These are phyloP conservation scores for Sanderia malayensis DNA, from an alignment of 30 jellyfish, hydroid and myxozoan species.

Conservation along the genomic window DNA sequence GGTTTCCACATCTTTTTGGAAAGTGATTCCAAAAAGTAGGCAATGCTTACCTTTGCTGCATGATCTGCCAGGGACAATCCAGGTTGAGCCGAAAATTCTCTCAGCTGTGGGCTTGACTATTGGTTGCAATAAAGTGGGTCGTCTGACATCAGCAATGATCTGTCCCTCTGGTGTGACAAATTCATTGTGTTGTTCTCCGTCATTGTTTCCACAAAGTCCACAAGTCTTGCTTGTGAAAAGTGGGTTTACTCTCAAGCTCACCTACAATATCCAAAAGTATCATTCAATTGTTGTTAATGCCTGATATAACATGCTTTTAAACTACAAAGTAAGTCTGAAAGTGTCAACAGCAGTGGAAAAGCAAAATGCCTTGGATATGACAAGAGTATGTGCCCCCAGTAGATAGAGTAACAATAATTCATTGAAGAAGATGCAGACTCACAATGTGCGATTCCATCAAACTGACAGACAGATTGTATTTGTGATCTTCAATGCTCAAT, in stretches of 20 bases:
- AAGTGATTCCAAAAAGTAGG: background rate
- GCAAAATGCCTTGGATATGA: too few relatives aligned
- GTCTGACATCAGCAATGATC: constrained; percentile 32
- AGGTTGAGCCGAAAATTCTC: constrained; percentile 52
- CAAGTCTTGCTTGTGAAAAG: constrained; percentile 62
- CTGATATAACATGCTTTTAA: too few relatives aligned
- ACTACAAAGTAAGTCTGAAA: too few relatives aligned
- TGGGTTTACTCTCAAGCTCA: constrained; percentile 49
- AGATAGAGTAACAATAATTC: too few relatives aligned
- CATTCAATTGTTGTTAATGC: too few relatives aligned
- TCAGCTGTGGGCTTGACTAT: constrained; percentile 26
- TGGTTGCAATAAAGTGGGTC: constrained; percentile 40
- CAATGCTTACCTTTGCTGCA: constrained; percentile 49
- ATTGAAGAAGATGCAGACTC: too few relatives aligned
- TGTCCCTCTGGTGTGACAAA: constrained; percentile 60
- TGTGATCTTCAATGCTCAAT: constrained; percentile 35
- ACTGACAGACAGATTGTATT: constrained; percentile 28
- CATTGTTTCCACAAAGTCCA: constrained; percentile 74
- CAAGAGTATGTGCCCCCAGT: too few relatives aligned
- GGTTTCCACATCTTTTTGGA: background rate
- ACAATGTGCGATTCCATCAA: constrained; percentile 28
- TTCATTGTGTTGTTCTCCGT: constrained; percentile 58
- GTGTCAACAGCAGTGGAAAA: too few relatives aligned
- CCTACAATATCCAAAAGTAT: constrained; percentile 7
- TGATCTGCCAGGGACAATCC: constrained; percentile 51